phyloP scores from a whole-genome alignment of 64 coral and sea anemone genomes.

The Acropora yongei region DNA sequence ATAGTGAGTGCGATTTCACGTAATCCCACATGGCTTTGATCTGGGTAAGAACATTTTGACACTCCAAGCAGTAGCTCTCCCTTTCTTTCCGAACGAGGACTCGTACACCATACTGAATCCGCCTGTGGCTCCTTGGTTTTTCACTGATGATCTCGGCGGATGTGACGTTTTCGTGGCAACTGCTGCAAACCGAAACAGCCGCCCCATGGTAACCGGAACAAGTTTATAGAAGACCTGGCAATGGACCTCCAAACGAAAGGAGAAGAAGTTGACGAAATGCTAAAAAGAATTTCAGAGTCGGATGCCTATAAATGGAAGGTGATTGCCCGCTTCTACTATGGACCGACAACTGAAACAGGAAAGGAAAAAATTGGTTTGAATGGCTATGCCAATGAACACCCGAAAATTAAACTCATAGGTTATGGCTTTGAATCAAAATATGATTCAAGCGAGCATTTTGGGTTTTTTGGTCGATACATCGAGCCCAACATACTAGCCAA shows the following conservation, averaged over 20 bases:
- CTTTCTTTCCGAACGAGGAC: background rate
- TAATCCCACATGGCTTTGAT: background rate
- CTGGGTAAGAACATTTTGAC: background rate
- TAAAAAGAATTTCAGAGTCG: too few species aligned
- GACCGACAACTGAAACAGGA: background rate
- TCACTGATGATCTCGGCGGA: background rate
- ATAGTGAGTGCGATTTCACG: background rate
- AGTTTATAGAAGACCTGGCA: too few species aligned
- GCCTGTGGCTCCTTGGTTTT: background rate
- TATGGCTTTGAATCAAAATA: background rate
- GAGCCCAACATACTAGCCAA: background rate
- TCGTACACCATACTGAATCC: background rate
- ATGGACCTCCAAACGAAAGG: too few species aligned
- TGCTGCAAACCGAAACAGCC: background rate
- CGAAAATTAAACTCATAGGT: background rate
- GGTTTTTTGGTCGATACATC: background rate
- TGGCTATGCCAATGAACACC: background rate
- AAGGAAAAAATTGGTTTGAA: background rate
- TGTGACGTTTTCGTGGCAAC: background rate
- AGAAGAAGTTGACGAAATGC: too few species aligned
- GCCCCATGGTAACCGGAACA: background rate
- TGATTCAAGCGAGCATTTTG: background rate
- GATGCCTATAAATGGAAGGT: too few species aligned
- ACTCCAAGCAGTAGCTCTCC: background rate
- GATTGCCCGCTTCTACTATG: too few species aligned